Evolutionary conservation across 2,113 vertebrate species (phyloP), one percentile per base, ranked within the genome.

Genomic region (Istiophorus platypterus): DNA sequence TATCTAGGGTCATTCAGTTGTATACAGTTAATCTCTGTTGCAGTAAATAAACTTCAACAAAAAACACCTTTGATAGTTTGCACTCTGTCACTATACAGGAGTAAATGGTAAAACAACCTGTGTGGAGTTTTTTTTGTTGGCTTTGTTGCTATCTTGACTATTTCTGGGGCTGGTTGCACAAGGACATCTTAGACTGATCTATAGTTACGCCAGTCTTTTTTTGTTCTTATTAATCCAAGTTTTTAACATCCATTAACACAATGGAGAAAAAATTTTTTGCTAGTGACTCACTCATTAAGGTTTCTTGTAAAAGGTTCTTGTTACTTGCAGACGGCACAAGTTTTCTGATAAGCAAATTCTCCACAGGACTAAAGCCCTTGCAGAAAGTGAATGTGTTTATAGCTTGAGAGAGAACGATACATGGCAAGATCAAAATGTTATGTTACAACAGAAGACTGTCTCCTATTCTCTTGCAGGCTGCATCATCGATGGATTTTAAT

Each of bases 81-180:
- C 51, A n/a, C 51, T 52, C 49, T 2, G 18, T 51, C 18, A 51
- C 8, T 7, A 49, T 7, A n/a, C 49, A 51, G 18, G 20, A 51
- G 49, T 17, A 29, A 2, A n/a, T 29, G n/a, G 10, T 37, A 24
- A 1, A 37, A 75, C 31, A 22, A 29, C 41, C 17, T 41, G 24
- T 61, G 11, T 29, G 45, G 14, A 26, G 26, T 51, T 51, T 3
- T 49, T 49, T 18, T 47, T 17, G 14, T 22, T 51, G 11, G 51
- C 49, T 51, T 18, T 6, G 11, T 13, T 24, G 52, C 52, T 24
- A 10, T 11, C 22, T 52, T 51, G 22, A 51, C 22, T 2, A 8
- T 61, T 62, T 54, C 13, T 52, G 39, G 72, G 37, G 65, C 49
- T 63, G 57, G 64, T 11, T 62, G 57, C 57, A 81, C 15, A 75